A percentile compares a stretch with the other conserved stretches of the same genome.
Conservation (phyloP, 2,888 invertebrate species). For the Vanessa cardui region DNA sequence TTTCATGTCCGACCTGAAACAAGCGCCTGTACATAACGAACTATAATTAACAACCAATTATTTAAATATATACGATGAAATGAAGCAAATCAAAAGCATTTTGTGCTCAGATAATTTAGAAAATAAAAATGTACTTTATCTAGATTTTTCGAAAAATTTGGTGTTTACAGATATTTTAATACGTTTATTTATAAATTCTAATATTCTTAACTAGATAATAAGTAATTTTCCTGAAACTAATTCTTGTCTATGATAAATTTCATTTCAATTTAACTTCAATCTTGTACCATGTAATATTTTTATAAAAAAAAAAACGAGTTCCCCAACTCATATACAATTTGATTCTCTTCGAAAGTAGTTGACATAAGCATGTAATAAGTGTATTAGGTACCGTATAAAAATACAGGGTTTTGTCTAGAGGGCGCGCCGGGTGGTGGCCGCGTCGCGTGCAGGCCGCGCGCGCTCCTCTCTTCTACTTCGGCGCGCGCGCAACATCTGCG, state of each 20-base stretch:
- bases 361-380: background rate
- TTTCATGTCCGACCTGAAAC: constrained; percentile 87
- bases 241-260: too few species aligned
- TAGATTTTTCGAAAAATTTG: too few species aligned
- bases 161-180: too few species aligned
- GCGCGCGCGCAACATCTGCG: constrained; percentile 74
- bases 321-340: background rate
- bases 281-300: too few species aligned
- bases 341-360: background rate
- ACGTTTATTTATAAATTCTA: too few species aligned
- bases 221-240: too few species aligned
- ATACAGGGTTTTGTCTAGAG: constrained; percentile 69
- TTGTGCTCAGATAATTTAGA: background rate
- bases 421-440: constrained; percentile 73
- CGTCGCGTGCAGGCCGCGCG: constrained; percentile 74
- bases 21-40: constrained; percentile 20
- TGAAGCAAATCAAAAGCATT: too few species aligned
- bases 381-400: constrained; percentile 64
- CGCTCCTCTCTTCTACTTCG: constrained; percentile 67
- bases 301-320: too few species aligned
- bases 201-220: too few species aligned
- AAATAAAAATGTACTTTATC: background rate
- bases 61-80: background rate
- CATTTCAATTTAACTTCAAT: too few species aligned
- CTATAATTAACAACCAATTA: background rate